Evolutionary conservation across 2,113 vertebrate species (phyloP).

Genomic region (Panthera uncia): DNA sequence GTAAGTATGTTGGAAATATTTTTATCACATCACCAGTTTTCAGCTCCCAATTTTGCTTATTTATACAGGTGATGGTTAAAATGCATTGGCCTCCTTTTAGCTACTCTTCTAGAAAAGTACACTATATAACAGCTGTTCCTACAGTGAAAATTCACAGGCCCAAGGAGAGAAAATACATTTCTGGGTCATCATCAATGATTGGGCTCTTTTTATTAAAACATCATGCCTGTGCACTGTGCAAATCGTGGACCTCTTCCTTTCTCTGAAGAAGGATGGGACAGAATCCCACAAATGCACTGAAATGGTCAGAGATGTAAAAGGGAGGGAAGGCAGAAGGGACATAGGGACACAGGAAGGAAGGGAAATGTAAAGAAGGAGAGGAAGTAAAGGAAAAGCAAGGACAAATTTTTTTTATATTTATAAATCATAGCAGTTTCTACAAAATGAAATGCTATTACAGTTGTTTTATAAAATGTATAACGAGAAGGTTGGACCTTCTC

Average conservation of each 20-base stretch:
- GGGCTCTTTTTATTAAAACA: background rate
- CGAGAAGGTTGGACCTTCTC: background rate
- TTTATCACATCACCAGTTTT: background rate
- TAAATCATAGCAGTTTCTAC: background rate
- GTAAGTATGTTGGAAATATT: background rate
- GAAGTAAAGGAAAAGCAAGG: background rate
- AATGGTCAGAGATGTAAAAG: background rate
- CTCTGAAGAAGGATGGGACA: background rate
- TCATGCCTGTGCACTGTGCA: background rate
- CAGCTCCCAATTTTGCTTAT: background rate
- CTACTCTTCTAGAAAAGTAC: background rate
- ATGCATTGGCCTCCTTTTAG: background rate
- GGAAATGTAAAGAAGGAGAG: background rate
- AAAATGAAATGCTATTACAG: background rate
- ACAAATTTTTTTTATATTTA: background rate
- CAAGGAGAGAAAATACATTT: background rate
- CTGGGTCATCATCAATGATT: background rate
- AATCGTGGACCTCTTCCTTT: background rate
- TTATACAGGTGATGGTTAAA: background rate
- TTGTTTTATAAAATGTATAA: constrained; percentile 40
- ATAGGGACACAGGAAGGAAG: background rate
- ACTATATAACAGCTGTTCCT: background rate
- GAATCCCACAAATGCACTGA: background rate
- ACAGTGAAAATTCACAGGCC: constrained; percentile 17
- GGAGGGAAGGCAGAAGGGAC: background rate